Evolutionary conservation across 1,140 invertebrate genomes (phyloP), one percentile per base, ranked within the genome.

Genomic region (Drosophila insularis): DNA sequence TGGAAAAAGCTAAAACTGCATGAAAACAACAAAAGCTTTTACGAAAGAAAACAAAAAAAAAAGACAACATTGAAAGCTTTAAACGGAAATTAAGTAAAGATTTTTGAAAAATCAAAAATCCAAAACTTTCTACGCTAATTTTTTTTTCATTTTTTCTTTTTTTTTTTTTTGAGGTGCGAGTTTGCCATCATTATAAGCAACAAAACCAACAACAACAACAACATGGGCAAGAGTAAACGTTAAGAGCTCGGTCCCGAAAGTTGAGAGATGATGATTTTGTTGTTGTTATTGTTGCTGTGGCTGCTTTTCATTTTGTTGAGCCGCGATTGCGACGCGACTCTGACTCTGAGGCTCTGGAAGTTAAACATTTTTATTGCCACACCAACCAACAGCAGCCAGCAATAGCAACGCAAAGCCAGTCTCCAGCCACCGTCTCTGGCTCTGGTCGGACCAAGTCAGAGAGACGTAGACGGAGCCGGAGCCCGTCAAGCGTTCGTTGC

Each of bases 71-170:
- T 11, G 37, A 58, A 67, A 39, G 50, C 74, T 74, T 65, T 19
- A 53, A 81, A 69, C 69, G 64, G 64, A 82, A 78, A 79, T 71
- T 39, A 58, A 65, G 59, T 35, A 11, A 63, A 55, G 65, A 35
- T 31, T 31, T 58, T 58, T 58, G 32, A 62, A 62, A 55, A 66
- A 74, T 5, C 8, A 60, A 70, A 71, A 50, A 68, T n/a, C 40
- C n/a, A 50, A 78, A 86, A 86, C 82, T 86, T 87, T 86, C 82
- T 86, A 86, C 82, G 79, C 62, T 81, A 76, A 81, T 87, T 86
- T 78, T 64, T 78, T 64, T 65, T n/a, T 35, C 23, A 27, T 35
- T 35, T 10, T 35, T 8, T 35, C 2, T 35, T 35, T 80, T 77
- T 71, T 35, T 8, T 35, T 10, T 35, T 35, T 80, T 77, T 71